These are phyloP conservation scores for Passerina amoena DNA, from an alignment of 2,113 vertebrate species.

Conservation along the genomic window DNA sequence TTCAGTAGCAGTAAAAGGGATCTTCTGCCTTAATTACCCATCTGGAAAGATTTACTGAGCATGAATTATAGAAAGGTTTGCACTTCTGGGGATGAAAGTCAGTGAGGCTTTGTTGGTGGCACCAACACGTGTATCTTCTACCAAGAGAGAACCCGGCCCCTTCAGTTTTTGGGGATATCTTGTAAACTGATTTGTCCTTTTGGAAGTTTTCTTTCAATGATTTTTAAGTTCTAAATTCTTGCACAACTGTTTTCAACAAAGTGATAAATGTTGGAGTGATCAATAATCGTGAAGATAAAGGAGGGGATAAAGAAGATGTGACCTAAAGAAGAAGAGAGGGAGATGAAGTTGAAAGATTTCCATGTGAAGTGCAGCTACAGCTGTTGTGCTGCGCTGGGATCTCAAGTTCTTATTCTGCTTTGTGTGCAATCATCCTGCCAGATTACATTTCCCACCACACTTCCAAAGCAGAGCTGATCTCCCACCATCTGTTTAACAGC, in stretches of 20 bases:
- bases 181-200: not conserved
- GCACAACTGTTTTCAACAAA: not conserved
- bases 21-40: not conserved
- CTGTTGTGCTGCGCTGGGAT: not conserved
- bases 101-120: not conserved
- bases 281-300: not conserved
- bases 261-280: not conserved
- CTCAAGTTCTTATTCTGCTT: not conserved
- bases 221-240: not conserved
- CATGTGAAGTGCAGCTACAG: not conserved
- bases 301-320: not conserved
- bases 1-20: not conserved
- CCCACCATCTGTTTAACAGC: not conserved
- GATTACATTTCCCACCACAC: not conserved
- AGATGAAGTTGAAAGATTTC: not conserved
- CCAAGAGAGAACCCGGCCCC: not conserved
- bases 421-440: not conserved
- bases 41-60: not conserved
- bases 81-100: not conserved
- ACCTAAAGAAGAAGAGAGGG: not conserved
- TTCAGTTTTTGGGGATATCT: not conserved
- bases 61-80: not conserved
- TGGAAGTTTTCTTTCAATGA: not conserved
- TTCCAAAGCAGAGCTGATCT: not conserved
- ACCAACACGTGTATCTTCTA: not conserved